Base-by-base conservation (phyloP, 1,140 invertebrate species). In the Caerostris extrusa region DNA sequence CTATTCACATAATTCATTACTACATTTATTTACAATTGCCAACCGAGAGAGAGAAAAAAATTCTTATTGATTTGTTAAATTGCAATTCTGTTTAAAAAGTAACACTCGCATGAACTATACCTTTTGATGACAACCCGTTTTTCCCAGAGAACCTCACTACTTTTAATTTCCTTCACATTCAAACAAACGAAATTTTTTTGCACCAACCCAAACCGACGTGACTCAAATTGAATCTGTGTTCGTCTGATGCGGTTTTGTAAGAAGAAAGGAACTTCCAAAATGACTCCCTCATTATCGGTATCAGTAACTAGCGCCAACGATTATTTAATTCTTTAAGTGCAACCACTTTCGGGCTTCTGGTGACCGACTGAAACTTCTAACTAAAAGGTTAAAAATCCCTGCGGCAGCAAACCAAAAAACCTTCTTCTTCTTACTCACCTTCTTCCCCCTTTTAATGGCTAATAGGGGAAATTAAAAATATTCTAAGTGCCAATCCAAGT, bases 321-420 rank as follows among this genome's bases (percentile, higher is more conserved):
- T 93, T 93, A 93, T 93, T 93, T 93, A 93, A 93, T 93, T 93
- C 86, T 93, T 93, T 89, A 88, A 93, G 64, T 77, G 64, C 58
- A 50, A 53, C 91, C 82, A 71, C 85, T 93, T 93, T 56, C 34
- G 34, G 71, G 82, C 34, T 34, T 0, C 34, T 34, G 34, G 34
- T 58, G 64, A 57, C 64, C 57, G 53, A 85, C 34, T 34, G 2
- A 53, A 64, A 55, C 83, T 61, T 60, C 56, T 50, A 77, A 93
- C 83, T 93, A 93, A 93, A 93, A 93, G 92, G 83, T 93, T 93
- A 93, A 93, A 93, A 93, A 93, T 93, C 92, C 92, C 92, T 56
- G 92, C 85, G 92, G 92, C 92, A 7, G 56, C 90, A 58, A 61
- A 87, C 92, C 92, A 88, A 93, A 93, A n/a, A 93, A 93, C 92